These are phyloP conservation scores for Bryconaethiops microstoma DNA, from an alignment of 2,797 vertebrate genomes.

Conservation along the genomic window DNA sequence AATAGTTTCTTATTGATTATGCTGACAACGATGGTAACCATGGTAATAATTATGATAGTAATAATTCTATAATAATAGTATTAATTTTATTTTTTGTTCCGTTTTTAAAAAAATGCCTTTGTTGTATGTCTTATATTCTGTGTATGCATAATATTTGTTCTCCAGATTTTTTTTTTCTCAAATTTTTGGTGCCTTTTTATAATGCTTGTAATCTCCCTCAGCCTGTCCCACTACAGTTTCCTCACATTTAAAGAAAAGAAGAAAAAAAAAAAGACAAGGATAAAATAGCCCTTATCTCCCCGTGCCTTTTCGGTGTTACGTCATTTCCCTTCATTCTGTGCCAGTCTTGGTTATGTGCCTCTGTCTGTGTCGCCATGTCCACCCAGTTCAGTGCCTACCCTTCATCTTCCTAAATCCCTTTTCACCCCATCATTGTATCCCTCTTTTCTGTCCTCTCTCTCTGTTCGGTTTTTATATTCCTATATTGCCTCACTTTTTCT, in stretches of 20 bases:
- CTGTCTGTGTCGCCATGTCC: constrained; percentile 40
- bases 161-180: constrained; percentile 58
- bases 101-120: constrained; percentile 59
- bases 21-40: constrained; percentile 55
- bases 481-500: constrained; percentile 46
- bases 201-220: constrained; percentile 49
- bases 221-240: constrained; percentile 55
- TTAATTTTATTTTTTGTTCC: constrained; percentile 71
- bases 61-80: constrained; percentile 71
- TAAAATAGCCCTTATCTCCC: constrained; percentile 68
- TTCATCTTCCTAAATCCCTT: constrained; percentile 6
- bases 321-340: constrained; percentile 40
- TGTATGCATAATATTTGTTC: constrained; percentile 65
- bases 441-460: constrained; percentile 4
- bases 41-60: constrained; percentile 64
- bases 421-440: constrained; percentile 11
- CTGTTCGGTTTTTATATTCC: constrained; percentile 39
- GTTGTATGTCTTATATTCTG: constrained; percentile 67
- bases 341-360: constrained; percentile 57
- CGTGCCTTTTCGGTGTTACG: constrained; percentile 74
- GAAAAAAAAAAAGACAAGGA: constrained; percentile 46
- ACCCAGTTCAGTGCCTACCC: constrained; percentile 54
- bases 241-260: constrained; percentile 46
- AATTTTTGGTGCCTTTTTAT: constrained; percentile 75
- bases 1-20: constrained; percentile 54